Evolutionary conservation across 2,113 vertebrate genomes (phyloP).

Genomic region (Ammodytes dubius): DNA sequence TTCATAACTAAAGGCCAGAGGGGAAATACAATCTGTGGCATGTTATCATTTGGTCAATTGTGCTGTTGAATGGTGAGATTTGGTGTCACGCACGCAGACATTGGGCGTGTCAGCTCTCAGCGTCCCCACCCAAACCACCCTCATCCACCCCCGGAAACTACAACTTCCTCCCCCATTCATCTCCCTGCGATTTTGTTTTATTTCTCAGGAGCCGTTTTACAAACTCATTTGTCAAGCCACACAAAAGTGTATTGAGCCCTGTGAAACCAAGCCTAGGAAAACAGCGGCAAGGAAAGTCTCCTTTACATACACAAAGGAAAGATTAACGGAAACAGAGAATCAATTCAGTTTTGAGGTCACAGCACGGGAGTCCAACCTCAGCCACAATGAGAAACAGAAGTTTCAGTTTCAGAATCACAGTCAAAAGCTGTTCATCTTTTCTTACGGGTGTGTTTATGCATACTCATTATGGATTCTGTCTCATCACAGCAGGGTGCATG

Average conservation of each 20-base stretch:
- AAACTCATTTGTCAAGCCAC: constrained; percentile 72
- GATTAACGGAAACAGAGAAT: constrained; percentile 42
- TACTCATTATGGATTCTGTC: constrained; percentile 25
- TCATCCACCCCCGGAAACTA: constrained; percentile 66
- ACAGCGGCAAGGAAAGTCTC: constrained; percentile 49
- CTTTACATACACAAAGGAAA: constrained; percentile 21
- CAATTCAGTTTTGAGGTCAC: constrained; percentile 15
- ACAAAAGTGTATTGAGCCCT: constrained; percentile 62
- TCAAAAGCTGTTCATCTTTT: constrained; percentile 32
- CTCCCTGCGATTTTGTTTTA: constrained; percentile 77
- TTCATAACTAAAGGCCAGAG: constrained; percentile 59
- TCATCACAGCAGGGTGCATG: constrained; percentile 30
- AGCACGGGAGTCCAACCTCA: not conserved
- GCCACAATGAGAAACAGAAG: not conserved
- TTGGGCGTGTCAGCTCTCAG: constrained; percentile 67
- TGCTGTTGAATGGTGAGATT: constrained; percentile 71
- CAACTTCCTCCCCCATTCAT: constrained; percentile 77
- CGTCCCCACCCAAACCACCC: constrained; percentile 55
- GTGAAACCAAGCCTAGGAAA: constrained; percentile 63
- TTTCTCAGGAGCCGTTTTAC: constrained; percentile 73
- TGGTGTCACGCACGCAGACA: constrained; percentile 67
- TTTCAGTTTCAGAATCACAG: constrained; percentile 36
- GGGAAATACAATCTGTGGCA: constrained; percentile 53
- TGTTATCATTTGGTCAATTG: constrained; percentile 79
- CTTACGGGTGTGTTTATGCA: constrained; percentile 8